Conservation (phyloP, 1,140 invertebrate species). For the Oncopodura yosiiana region DNA sequence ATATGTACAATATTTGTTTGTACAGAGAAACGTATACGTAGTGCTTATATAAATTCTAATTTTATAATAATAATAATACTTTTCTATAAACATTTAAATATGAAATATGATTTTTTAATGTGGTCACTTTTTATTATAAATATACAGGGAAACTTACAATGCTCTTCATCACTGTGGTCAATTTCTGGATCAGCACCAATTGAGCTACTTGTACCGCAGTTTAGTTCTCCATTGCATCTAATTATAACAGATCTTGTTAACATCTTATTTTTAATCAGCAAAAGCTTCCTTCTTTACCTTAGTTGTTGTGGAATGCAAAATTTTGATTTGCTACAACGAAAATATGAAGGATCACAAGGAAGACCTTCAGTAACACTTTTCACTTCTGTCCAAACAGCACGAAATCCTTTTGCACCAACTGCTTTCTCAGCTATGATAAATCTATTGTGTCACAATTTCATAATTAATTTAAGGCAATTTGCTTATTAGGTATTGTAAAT, state of each 20-base stretch:
- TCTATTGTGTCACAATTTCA: slow-evolving; percentile 45
- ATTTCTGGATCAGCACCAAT: slow-evolving; percentile 64
- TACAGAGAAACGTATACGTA: no score
- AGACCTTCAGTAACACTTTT: slow-evolving; percentile 10
- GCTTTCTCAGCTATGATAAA: slow-evolving; percentile 76
- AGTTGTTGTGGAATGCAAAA: slow-evolving; percentile 71
- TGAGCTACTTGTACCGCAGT: slow-evolving; percentile 56
- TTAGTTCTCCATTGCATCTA: slow-evolving; percentile 65
- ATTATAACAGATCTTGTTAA: no score
- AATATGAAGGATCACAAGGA: slow-evolving; percentile 40
- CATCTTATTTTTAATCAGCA: no score
- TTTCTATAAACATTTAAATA: no score
- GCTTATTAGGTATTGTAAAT: neutral
- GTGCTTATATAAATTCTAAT: neutral
- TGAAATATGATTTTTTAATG: neutral
- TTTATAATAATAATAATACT: neutral
- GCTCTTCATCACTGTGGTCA: slow-evolving; percentile 57
- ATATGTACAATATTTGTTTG: no score
- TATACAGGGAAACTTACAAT: slow-evolving; percentile 9
- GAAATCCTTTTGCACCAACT: slow-evolving; percentile 69
- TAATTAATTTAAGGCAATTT: slow-evolving; percentile 17
- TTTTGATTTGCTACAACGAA: slow-evolving; percentile 54
- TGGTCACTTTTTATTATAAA: neutral
- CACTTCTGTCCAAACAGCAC: slow-evolving; percentile 76
- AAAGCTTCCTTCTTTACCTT: no score